These are phyloP conservation scores for Acanthosepion lycidas DNA, from an alignment of 2,888 invertebrate species.

Conservation along the genomic window DNA sequence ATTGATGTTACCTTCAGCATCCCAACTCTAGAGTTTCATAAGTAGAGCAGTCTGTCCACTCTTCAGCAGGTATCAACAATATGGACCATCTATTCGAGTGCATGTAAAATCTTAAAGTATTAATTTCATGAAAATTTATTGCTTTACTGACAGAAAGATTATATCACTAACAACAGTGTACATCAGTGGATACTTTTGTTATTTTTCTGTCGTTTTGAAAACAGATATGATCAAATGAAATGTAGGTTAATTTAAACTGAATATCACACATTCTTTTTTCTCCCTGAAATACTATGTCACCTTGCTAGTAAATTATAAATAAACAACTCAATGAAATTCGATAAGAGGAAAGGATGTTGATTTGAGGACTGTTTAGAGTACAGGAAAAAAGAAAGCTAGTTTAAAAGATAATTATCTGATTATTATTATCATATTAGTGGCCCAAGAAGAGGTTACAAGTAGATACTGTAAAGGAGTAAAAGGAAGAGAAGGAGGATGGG, in stretches of 20 bases:
- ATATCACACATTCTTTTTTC: background rate
- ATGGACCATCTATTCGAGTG: too few species aligned
- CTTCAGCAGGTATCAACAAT: too few species aligned
- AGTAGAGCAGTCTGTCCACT: too few species aligned
- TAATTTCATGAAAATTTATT: too few species aligned
- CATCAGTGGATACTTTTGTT: background rate
- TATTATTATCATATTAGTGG: conserved; percentile 33
- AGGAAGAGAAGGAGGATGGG: background rate
- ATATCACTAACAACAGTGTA: background rate
- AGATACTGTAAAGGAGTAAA: background rate
- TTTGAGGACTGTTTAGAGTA: background rate
- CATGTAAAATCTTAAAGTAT: too few species aligned
- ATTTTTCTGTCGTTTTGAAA: background rate
- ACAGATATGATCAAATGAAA: background rate
- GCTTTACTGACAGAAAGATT: background rate
- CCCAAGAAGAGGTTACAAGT: background rate
- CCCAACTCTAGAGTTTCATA: too few species aligned
- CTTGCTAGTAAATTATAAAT: conserved; percentile 21
- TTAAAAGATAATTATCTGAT: conserved; percentile 23
- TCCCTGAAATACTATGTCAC: background rate
- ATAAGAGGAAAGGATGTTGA: conserved; percentile 33
- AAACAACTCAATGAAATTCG: conserved; percentile 33
- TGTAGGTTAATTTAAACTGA: background rate
- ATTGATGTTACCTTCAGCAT: too few species aligned
- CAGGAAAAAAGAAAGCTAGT: background rate